Conservation (phyloP, 2,888 invertebrate species). For the Gymnocheta viridis region DNA sequence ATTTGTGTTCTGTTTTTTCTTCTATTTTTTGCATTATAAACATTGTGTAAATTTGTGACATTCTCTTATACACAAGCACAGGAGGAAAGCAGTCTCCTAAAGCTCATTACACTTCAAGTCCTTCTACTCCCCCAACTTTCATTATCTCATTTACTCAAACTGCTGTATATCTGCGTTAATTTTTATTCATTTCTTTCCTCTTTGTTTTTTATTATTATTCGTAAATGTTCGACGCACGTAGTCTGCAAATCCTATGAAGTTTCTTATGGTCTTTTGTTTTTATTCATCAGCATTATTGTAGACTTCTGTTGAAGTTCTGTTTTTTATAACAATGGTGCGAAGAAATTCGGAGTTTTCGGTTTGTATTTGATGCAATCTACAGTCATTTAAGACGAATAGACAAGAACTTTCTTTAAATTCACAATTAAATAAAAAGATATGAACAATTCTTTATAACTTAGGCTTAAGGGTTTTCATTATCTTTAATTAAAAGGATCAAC, state of each 20-base stretch:
- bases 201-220: slow-evolving; percentile 17
- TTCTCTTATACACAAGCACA: slow-evolving; percentile 24
- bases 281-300: slow-evolving; percentile 49
- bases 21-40: slow-evolving; percentile 24
- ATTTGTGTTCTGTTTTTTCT: not conserved
- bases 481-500: too few relatives aligned
- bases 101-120: not conserved
- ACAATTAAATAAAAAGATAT: too few relatives aligned
- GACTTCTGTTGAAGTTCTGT: slow-evolving; percentile 11
- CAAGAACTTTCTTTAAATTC: too few relatives aligned
- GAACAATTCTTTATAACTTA: too few relatives aligned
- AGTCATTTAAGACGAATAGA: not conserved
- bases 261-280: slow-evolving; percentile 53
- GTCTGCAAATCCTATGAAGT: slow-evolving; percentile 29
- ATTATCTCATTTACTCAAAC: slow-evolving; percentile 5
- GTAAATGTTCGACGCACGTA: slow-evolving; percentile 40
- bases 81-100: not conserved
- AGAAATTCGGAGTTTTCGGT: slow-evolving; percentile 29
- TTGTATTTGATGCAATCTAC: slow-evolving; percentile 2
- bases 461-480: too few relatives aligned
- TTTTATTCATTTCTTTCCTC: slow-evolving; percentile 58
- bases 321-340: slow-evolving; percentile 35
- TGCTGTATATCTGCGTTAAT: slow-evolving; percentile 50
- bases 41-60: slow-evolving; percentile 51
- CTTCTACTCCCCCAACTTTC: slow-evolving; percentile 9